Conservation (phyloP, 2,797 vertebrate species). For the Buceros bicornis region DNA sequence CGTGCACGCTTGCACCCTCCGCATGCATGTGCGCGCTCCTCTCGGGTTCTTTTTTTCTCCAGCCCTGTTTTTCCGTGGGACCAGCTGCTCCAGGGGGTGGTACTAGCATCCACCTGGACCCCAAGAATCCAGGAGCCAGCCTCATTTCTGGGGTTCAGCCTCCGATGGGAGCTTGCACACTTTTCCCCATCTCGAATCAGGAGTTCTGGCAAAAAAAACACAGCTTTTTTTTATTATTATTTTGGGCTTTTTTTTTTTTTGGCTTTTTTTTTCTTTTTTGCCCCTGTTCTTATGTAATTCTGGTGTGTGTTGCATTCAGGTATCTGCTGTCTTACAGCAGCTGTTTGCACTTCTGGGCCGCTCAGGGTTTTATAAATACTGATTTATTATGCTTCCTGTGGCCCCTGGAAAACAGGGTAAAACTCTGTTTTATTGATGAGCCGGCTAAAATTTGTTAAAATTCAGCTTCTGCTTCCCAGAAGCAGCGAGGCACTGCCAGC, state of each 20-base stretch:
- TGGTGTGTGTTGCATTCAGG: neutral
- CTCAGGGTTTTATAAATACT: neutral
- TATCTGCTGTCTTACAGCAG: neutral
- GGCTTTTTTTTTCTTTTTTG: rapidly evolving
- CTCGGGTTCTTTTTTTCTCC: neutral
- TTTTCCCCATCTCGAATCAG: neutral
- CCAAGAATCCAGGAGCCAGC: neutral
- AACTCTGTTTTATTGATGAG: neutral
- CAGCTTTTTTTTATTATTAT: too few relatives aligned
- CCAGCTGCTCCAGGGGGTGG: neutral
- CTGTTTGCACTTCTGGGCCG: neutral
- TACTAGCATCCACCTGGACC: neutral
- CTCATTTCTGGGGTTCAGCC: neutral
- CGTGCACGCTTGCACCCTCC: neutral
- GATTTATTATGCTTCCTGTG: neutral
- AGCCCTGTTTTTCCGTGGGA: neutral
- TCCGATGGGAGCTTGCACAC: neutral
- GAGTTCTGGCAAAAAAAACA: neutral
- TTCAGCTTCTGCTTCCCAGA: neutral
- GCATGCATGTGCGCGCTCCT: rapidly evolving
- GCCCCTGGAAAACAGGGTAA: neutral
- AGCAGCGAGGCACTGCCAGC: neutral
- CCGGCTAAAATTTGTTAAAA: neutral
- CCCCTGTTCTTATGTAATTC: neutral
- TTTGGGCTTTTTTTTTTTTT: neutral